phyloP scores from a whole-genome alignment of 2,113 vertebrate species.

The Brachyhypopomus gauderio region DNA sequence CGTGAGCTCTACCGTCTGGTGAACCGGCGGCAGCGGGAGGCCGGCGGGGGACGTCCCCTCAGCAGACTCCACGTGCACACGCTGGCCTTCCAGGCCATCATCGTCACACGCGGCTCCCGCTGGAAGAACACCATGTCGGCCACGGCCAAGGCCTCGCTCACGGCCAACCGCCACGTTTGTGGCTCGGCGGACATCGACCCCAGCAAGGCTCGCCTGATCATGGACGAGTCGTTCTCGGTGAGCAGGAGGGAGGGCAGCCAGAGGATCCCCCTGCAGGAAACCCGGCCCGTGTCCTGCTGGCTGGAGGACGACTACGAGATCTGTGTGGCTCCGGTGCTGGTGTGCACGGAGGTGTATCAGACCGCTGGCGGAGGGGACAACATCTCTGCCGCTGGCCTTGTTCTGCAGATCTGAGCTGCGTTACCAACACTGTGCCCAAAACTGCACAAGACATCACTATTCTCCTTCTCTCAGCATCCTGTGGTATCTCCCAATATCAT shows the following conservation, averaged over 20 bases:
- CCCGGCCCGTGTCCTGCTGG: constrained; percentile 81
- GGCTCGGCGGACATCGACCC: constrained; percentile 79
- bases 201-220: constrained; percentile 80
- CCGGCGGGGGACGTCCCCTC: constrained; percentile 59
- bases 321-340: constrained; percentile 82
- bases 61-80: constrained; percentile 83
- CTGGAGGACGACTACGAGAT: constrained; percentile 78
- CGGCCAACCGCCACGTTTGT: constrained; percentile 83
- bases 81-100: constrained; percentile 82
- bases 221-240: constrained; percentile 83
- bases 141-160: constrained; percentile 82
- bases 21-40: constrained; percentile 65
- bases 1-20: constrained; percentile 79
- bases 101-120: constrained; percentile 73
- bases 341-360: constrained; percentile 84
- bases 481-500: not conserved
- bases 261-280: constrained; percentile 76
- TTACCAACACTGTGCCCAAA: not conserved
- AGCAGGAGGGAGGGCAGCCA: constrained; percentile 78
- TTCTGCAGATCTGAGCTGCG: constrained; percentile 75
- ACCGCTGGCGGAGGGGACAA: constrained; percentile 85
- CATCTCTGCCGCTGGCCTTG: constrained; percentile 81
- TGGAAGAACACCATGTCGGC: constrained; percentile 88
- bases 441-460: not conserved
- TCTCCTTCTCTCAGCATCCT: constrained; percentile 4